Evolutionary conservation across 2,888 invertebrate species (phyloP).

Genomic region (Latrodectus elegans): DNA sequence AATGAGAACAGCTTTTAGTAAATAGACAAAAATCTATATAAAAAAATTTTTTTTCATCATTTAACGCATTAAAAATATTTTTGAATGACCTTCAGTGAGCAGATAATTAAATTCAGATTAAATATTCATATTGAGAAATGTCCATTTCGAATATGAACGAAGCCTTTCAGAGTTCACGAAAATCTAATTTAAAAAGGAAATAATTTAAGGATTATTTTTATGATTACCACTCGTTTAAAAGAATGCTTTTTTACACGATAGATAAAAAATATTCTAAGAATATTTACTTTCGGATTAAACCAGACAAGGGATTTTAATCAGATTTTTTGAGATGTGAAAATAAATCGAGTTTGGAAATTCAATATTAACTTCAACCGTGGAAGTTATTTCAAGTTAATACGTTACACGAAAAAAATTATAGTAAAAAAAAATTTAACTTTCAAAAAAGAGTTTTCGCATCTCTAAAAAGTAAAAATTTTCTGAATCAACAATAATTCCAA

Average conservation of each 20-base stretch:
- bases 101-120: background rate
- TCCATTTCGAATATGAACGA: background rate
- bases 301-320: constrained; percentile 46
- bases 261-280: constrained; percentile 10
- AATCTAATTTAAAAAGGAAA: background rate
- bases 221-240: background rate
- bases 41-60: no score
- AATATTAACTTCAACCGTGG: constrained; percentile 45
- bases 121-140: background rate
- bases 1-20: no score
- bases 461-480: background rate
- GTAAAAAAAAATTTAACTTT: constrained; percentile 2
- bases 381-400: constrained; percentile 54
- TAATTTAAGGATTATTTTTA: background rate
- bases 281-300: constrained; percentile 54
- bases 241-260: background rate
- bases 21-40: no score
- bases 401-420: constrained; percentile 19
- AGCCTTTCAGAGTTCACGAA: background rate
- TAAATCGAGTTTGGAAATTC: constrained; percentile 60
- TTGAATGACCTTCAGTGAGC: background rate
- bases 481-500: constrained; percentile 36
- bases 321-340: constrained; percentile 35
- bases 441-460: background rate
- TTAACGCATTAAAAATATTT: background rate